Percentiles rank a stretch among this genome's conserved stretches.
Conservation (phyloP, 30 jellyfish, hydroid and myxozoan species). For the Chrysaora quinquecirrha region DNA sequence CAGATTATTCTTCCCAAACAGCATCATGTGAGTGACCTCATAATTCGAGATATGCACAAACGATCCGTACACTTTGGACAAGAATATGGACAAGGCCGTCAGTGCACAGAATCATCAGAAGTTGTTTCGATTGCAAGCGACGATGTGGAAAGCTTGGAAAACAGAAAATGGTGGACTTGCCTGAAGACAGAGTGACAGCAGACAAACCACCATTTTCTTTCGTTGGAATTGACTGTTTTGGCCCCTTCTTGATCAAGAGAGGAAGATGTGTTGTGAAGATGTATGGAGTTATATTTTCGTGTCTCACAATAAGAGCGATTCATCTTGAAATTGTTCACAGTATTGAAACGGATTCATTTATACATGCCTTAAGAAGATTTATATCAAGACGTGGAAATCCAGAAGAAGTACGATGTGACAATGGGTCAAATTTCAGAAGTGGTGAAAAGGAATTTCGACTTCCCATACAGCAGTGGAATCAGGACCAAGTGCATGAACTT, state of each 20-base stretch:
- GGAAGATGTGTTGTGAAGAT: constrained; percentile 23
- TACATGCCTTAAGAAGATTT: constrained; percentile 42
- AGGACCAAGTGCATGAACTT: background rate
- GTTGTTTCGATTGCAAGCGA: constrained; percentile 32
- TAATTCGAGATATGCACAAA: background rate
- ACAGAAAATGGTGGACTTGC: constrained; percentile 57
- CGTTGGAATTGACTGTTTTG: constrained; percentile 62
- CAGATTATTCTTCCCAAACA: background rate
- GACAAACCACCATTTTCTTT: constrained; percentile 39
- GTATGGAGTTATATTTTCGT: constrained; percentile 46
- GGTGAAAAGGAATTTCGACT: constrained; percentile 31
- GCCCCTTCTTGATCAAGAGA: constrained; percentile 55
- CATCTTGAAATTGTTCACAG: constrained; percentile 25
- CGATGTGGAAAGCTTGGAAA: constrained; percentile 27
- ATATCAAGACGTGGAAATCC: background rate
- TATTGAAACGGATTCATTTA: constrained; percentile 26
- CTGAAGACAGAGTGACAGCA: constrained; percentile 18
- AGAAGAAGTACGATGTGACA: background rate
- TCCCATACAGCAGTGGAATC: constrained; percentile 25
- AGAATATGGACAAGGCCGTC: constrained; percentile 10
- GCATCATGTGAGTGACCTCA: background rate
- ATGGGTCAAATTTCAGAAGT: background rate
- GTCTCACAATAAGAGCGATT: constrained; percentile 45
- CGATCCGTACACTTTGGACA: background rate
- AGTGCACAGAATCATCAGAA: constrained; percentile 13